These are phyloP conservation scores for Trichoplax adhaerens DNA, from an alignment of 37 sponge, comb jelly and placozoan genomes.

Conservation along the genomic window DNA sequence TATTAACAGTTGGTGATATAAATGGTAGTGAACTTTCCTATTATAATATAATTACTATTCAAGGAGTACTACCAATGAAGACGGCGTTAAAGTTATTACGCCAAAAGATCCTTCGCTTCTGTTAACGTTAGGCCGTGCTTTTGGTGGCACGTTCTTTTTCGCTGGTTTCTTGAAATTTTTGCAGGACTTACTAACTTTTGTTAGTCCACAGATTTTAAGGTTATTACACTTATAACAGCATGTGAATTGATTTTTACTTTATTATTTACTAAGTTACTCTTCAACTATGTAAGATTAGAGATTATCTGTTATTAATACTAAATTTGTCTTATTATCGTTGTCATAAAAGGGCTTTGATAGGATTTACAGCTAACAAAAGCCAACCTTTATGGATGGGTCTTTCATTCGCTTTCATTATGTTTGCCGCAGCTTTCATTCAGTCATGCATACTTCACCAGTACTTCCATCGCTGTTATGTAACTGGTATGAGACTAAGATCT, in stretches of 20 bases:
- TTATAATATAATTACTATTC: no score
- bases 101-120: conserved; percentile 14
- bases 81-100: no score
- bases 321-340: no score
- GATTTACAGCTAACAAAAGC: conserved; percentile 14
- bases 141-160: conserved; percentile 13
- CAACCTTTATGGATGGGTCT: conserved; percentile 62
- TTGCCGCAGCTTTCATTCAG: conserved; percentile 44
- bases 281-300: no score
- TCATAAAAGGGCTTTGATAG: conserved; percentile 32
- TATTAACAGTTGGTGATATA: no score
- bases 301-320: no score
- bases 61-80: no score
- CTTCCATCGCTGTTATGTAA: conserved; percentile 39
- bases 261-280: no score
- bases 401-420: conserved; percentile 49
- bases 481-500: conserved; percentile 55
- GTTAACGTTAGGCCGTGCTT: conserved; percentile 20
- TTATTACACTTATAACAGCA: not conserved
- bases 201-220: conserved; percentile 31
- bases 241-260: no score
- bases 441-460: conserved; percentile 67
- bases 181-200: conserved; percentile 28
- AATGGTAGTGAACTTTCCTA: no score
- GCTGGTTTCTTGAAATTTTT: conserved; percentile 17